phyloP scores from a whole-genome alignment of 2,888 invertebrate species.

The Tipula confusa region DNA sequence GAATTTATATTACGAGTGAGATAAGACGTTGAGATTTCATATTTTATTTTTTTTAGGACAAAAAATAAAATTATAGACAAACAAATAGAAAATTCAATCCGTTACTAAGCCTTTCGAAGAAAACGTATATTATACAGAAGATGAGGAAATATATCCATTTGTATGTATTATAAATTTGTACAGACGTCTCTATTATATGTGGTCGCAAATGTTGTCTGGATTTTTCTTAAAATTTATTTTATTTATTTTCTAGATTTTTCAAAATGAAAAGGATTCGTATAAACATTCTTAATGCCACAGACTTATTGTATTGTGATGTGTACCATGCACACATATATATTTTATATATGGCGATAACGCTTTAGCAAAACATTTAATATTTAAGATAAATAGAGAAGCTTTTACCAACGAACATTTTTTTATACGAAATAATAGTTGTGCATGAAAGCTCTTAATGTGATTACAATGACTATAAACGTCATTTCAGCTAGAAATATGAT shows the following conservation, averaged over 20 bases:
- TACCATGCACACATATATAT: background rate
- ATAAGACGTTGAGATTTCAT: background rate
- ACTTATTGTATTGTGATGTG: background rate
- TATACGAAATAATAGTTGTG: background rate
- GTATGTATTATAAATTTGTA: background rate
- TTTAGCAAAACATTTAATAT: background rate
- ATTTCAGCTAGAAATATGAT: no score
- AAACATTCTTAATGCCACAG: background rate
- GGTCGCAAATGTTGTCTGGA: constrained; percentile 20
- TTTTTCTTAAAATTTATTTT: background rate
- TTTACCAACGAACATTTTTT: no score
- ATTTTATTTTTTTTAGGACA: background rate
- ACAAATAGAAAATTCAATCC: background rate
- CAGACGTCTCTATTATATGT: background rate
- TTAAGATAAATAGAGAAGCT: background rate
- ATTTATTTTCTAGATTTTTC: background rate
- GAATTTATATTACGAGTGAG: background rate
- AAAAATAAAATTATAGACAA: background rate
- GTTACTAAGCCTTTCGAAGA: background rate
- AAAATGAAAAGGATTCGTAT: constrained; percentile 9
- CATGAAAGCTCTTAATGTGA: background rate
- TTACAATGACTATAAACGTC: no score
- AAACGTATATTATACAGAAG: background rate
- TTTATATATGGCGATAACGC: background rate
- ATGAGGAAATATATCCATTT: background rate